A percentile compares a stretch with the other conserved stretches of the same genome.
Conservation (phyloP, 35 echinoderm and acorn worm genomes). For the Eucidaris tribuloides region DNA sequence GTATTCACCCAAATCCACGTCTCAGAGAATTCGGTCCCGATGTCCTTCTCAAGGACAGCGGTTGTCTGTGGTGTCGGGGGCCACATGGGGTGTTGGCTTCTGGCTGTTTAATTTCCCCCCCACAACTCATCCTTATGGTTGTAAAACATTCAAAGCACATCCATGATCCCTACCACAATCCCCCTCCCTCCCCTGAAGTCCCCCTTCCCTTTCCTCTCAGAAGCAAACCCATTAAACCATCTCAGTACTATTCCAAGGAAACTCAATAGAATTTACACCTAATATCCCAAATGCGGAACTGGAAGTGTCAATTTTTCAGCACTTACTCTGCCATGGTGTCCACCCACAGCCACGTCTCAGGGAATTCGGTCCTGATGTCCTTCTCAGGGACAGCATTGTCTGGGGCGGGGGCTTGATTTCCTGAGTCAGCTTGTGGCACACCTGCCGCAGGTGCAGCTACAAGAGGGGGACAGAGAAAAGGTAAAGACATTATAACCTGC, state of each 20-base stretch:
- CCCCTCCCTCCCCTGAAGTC: neutral
- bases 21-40: conserved; percentile 39
- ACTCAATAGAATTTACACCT: neutral
- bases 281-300: neutral
- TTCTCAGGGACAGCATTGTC: neutral
- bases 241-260: neutral
- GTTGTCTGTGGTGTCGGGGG: no score
- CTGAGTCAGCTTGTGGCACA: neutral
- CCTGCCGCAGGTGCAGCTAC: neutral
- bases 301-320: neutral
- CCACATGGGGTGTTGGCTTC: no score
- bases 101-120: no score
- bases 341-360: conserved; percentile 50
- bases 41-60: no score
- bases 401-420: neutral
- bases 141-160: neutral
- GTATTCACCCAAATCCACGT: conserved; percentile 49
- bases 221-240: neutral
- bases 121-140: no score
- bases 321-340: conserved; percentile 42
- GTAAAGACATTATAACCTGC: no score
- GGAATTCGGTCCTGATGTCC: conserved; percentile 27
- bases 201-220: neutral
- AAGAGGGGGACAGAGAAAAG: no score
- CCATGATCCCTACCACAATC: neutral